Evolutionary conservation across 2,888 invertebrate genomes (phyloP), one percentile per base, ranked within the genome.

Genomic region (Antitype chi): DNA sequence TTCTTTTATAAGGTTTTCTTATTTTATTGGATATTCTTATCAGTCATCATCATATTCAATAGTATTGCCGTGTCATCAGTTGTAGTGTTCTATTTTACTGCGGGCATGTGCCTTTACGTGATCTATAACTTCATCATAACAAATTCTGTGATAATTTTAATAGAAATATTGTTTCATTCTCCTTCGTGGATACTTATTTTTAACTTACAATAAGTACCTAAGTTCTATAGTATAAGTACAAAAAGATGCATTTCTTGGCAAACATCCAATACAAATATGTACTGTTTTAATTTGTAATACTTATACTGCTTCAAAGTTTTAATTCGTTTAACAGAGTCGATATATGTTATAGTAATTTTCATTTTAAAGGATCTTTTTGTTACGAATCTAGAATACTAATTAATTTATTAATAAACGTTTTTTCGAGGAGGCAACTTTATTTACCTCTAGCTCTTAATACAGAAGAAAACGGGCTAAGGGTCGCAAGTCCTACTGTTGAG

Each of bases 291-390:
- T 43, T 60, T n/a, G 4, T 28, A 28, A 28, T 47, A 32, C 32
- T 32, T 32, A 38, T 13, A 38, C 11, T 49, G 49, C 13, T 23
- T 67, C 49, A 28, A 38, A 20, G 8, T 69, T 68, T 63, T 43
- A n/a, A 70, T 70, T 79, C 28, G 13, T 70, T 53, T 25, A 28
- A 57, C 62, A 55, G 55, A 28, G 7, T 23, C 47, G 4, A 28
- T n/a, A 66, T n/a, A 66, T 59, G 17, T 59, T 78, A 70, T 23
- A n/a, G 23, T 23, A 62, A 64, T 64, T n/a, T 25, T 23, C 47
- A 67, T 49, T 55, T 43, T 9, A 67, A 53, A 70, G 52, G 6
- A 43, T 4, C 13, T 47, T 20, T 64, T 49, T 28, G 49, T 28
- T 62, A 17, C 49, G 49, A 20, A 8, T 25, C 13, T 20, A 28